A percentile compares a stretch with the other conserved stretches of the same genome.
Conservation (phyloP, 1,140 invertebrate species). For the Diachasma alloeum region DNA sequence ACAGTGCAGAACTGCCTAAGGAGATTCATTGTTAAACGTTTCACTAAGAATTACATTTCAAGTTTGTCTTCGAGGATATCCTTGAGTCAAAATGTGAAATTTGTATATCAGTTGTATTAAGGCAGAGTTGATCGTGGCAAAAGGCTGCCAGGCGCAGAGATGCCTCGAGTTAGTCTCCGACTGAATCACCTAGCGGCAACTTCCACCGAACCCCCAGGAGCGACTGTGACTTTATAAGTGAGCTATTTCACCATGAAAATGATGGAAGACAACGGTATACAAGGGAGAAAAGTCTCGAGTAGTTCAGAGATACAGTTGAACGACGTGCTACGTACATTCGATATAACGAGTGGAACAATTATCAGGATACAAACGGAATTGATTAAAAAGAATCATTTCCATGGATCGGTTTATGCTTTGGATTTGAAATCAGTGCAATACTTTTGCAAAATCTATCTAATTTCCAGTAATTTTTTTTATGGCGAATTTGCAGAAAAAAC, state of each 20-base stretch:
- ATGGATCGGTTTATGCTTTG: too few species aligned
- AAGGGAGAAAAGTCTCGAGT: background rate
- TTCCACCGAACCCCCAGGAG: background rate
- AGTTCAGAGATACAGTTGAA: background rate
- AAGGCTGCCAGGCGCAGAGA: background rate
- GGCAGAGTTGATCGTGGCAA: background rate
- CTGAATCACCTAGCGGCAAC: background rate
- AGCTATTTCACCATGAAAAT: constrained; percentile 4
- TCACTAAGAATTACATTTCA: constrained; percentile 1
- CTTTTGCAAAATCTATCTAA: too few species aligned
- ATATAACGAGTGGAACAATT: background rate
- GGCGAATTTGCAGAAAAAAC: too few species aligned
- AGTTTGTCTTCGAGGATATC: background rate
- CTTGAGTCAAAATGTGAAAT: background rate
- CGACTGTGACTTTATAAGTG: background rate
- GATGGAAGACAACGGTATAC: background rate
- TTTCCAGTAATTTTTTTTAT: too few species aligned
- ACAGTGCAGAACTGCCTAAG: background rate
- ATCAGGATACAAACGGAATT: too few species aligned
- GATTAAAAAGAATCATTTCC: too few species aligned
- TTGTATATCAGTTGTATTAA: constrained; percentile 3
- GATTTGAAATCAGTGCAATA: too few species aligned
- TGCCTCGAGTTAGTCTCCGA: background rate
- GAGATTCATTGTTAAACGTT: background rate
- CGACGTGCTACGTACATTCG: background rate